phyloP scores from a whole-genome alignment of 1,140 invertebrate genomes.

The Microvelia longipes region DNA sequence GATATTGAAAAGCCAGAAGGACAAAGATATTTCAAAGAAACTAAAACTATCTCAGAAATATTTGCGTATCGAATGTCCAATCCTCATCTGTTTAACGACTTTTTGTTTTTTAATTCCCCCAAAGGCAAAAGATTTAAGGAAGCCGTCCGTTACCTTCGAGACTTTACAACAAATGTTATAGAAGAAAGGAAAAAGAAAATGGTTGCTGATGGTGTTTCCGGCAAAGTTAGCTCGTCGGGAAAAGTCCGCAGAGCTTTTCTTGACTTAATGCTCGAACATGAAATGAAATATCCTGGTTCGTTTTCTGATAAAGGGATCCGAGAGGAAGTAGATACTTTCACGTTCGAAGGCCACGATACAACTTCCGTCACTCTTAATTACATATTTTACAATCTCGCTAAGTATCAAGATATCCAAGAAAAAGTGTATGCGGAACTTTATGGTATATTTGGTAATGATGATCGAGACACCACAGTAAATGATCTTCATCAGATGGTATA shows the following conservation, averaged over 20 bases:
- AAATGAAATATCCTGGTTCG: constrained; percentile 25
- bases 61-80: neutral
- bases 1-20: constrained; percentile 1
- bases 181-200: neutral
- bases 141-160: neutral
- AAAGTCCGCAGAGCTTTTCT: constrained; percentile 31
- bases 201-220: neutral
- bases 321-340: constrained; percentile 48
- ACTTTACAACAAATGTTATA: neutral
- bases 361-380: neutral
- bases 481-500: neutral
- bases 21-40: constrained; percentile 5
- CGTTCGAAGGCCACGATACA: constrained; percentile 39
- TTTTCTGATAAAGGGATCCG: constrained; percentile 24
- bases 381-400: neutral
- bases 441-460: neutral
- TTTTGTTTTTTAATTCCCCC: neutral
- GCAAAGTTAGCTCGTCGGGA: neutral
- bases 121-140: neutral
- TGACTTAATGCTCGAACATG: constrained; percentile 39
- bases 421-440: neutral
- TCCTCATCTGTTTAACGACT: neutral
- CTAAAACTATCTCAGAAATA: neutral
- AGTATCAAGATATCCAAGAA: neutral
- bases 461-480: neutral